Evolutionary conservation across 2,113 vertebrate species (phyloP), one percentile per base, ranked within the genome.

Genomic region (Cercocebus atys): DNA sequence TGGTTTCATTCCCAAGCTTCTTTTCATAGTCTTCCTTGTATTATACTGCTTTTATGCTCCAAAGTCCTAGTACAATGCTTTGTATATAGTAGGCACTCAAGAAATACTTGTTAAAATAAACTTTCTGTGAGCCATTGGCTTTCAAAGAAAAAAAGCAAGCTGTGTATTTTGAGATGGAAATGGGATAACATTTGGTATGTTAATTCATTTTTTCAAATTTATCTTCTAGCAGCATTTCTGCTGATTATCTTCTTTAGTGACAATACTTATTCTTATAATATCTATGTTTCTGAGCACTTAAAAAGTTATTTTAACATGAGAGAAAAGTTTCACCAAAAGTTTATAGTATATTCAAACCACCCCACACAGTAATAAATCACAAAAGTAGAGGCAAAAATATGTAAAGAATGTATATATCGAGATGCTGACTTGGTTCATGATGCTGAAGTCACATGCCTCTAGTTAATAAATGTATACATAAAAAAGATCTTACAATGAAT

Each of bases 181-280:
- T 85, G 30, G 72, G 38, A 4, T 85, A 22, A 72, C 30, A 16
- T 79, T 83, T 52, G 30, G 12, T 64, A 59, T 23, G 2, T 30
- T 85, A 79, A 85, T 78, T 79, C 23, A 70, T 55, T 64, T 89
- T 90, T 86, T 64, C 88, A 88, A 59, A 50, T 88, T 88, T n/a
- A 30, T 78, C 85, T 88, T 78, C 32, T 47, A 92, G 83, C 32
- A 91, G 22, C 47, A 70, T 68, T 80, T 73, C 72, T 81, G 72
- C 5, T 80, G 27, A 27, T 83, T 35, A 43, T 59, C 23, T 68
- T 90, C 55, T 90, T 83, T 38, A 30, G 25, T 59, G 5, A 5
- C 13, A 96, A 68, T 38, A 68, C 18, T 90, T 78, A 86, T 22
- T 75, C 17, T 88, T 40, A 59, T 22, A 76, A 88, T 89, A 47